phyloP scores from a whole-genome alignment of 2,888 invertebrate species.

The Zaprionus lineosus region DNA sequence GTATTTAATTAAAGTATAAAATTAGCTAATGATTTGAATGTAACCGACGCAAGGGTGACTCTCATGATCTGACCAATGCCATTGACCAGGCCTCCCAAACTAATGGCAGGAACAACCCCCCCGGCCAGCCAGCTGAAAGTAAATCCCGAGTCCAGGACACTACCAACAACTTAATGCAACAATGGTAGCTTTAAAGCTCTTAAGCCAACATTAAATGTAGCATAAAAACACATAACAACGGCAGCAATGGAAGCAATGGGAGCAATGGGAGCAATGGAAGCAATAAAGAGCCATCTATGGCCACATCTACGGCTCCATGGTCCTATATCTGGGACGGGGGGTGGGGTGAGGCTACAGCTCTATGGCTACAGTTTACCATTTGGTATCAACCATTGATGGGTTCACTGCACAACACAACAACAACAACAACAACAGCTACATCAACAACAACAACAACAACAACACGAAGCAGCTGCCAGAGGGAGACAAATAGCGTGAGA shows the following conservation, averaged over 20 bases:
- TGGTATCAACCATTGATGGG: constrained; percentile 63
- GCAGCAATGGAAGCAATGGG: constrained; percentile 48
- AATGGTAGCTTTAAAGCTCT: constrained; percentile 81
- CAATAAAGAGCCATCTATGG: constrained; percentile 25
- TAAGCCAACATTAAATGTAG: constrained; percentile 82
- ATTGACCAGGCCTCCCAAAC: constrained; percentile 33
- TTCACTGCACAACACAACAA: constrained; percentile 63
- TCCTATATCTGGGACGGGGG: background rate
- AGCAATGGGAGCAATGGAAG: constrained; percentile 60
- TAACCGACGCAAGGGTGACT: constrained; percentile 14
- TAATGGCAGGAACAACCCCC: constrained; percentile 1
- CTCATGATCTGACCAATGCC: constrained; percentile 24
- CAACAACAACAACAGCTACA: constrained; percentile 40
- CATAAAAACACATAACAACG: constrained; percentile 81
- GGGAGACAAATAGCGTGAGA: constrained; percentile 74
- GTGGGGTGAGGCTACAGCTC: too few relatives aligned
- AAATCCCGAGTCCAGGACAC: constrained; percentile 22
- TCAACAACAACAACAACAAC: constrained; percentile 19
- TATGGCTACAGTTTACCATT: constrained; percentile 59
- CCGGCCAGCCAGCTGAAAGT: constrained; percentile 1
- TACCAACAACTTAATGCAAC: constrained; percentile 58
- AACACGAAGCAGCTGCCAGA: constrained; percentile 15
- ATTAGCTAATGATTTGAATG: constrained; percentile 53
- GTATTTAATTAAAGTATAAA: constrained; percentile 6
- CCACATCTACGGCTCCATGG: constrained; percentile 22